A percentile compares a stretch with the other conserved stretches of the same genome.
phyloP scores from a whole-genome alignment of 2,113 vertebrate species.

The Megaceryle maxima region DNA sequence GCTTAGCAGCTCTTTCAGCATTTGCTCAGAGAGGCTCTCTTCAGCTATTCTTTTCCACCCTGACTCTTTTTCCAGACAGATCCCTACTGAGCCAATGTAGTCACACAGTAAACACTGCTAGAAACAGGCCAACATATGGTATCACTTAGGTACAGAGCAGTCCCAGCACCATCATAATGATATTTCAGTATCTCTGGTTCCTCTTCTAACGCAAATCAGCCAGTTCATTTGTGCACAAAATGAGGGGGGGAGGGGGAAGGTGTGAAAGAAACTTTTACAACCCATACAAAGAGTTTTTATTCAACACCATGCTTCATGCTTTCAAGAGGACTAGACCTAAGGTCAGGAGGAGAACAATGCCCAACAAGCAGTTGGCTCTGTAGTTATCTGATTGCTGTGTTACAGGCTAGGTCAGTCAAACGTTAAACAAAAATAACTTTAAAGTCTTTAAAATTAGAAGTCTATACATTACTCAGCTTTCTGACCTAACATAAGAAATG shows the following conservation, averaged over 20 bases:
- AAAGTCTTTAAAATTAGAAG: background rate
- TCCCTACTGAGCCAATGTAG: background rate
- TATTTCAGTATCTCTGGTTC: conserved; percentile 3
- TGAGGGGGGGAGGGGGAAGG: background rate
- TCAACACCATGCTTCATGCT: background rate
- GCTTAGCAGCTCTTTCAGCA: background rate
- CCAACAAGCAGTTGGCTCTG: background rate
- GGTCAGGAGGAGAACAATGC: background rate
- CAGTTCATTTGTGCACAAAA: background rate
- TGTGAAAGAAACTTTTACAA: background rate
- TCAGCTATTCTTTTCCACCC: conserved; percentile 26
- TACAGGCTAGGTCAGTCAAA: background rate
- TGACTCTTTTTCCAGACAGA: conserved; percentile 43
- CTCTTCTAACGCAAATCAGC: background rate
- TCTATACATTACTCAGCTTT: background rate
- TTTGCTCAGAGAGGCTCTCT: background rate
- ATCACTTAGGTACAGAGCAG: conserved; percentile 5
- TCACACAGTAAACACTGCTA: conserved; percentile 3
- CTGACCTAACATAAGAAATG: background rate
- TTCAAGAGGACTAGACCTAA: background rate
- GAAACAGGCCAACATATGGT: conserved; percentile 38
- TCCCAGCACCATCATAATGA: background rate
- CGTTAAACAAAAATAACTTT: background rate
- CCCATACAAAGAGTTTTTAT: background rate
- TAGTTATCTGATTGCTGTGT: background rate